phyloP scores from a whole-genome alignment of 2,888 invertebrate species.

The Rhabditoides inermis region DNA sequence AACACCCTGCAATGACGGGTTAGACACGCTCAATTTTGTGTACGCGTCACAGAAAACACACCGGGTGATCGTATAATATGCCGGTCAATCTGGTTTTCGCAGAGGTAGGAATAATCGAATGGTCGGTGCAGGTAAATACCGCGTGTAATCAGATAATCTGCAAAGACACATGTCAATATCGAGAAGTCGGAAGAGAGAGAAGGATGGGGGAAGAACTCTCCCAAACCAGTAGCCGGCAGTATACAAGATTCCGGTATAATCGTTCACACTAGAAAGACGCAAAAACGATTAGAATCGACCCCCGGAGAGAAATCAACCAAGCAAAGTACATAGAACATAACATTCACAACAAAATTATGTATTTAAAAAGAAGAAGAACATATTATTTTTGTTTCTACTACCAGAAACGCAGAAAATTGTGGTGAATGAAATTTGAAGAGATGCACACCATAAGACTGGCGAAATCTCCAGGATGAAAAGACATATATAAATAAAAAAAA shows the following conservation, averaged over 20 bases:
- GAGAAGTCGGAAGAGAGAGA: not conserved
- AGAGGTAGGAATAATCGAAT: too few species aligned
- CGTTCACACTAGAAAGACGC: not conserved
- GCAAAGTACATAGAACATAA: slow-evolving; percentile 9
- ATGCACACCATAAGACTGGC: too few species aligned
- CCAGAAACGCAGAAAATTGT: too few species aligned
- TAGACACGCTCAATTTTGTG: not conserved
- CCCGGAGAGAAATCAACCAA: not conserved
- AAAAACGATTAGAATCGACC: not conserved
- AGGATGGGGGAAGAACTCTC: slow-evolving; percentile 2
- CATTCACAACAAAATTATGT: slow-evolving; percentile 3
- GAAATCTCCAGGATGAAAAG: too few species aligned
- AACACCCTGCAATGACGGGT: not conserved
- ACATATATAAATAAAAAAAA: too few species aligned
- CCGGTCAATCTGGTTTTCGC: too few species aligned
- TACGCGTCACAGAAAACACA: not conserved
- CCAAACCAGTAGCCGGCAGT: slow-evolving; percentile 3
- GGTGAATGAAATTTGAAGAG: too few species aligned
- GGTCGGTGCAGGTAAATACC: too few species aligned
- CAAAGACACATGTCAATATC: not conserved
- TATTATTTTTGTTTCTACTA: not conserved
- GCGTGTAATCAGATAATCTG: too few species aligned
- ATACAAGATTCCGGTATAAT: not conserved
- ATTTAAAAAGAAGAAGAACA: not conserved
- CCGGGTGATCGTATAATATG: too few species aligned